Conservation (phyloP, 2,797 vertebrate species). For the Syndactyla subalaris region DNA sequence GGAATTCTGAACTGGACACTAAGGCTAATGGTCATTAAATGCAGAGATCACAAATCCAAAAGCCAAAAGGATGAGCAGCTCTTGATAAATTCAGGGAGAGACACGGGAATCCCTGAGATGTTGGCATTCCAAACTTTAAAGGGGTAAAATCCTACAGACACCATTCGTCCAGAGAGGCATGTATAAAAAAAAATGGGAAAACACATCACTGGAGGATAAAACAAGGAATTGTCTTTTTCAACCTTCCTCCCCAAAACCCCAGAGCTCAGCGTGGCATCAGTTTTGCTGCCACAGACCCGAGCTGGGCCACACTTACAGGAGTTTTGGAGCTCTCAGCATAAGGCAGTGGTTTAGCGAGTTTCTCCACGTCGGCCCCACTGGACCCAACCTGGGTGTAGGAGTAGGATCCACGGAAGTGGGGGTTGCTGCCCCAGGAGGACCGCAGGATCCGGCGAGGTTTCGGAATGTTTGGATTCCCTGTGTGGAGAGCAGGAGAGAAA, state of each 20-base stretch:
- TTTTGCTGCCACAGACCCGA: accelerated
- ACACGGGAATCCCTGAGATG: not conserved
- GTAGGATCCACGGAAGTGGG: constrained; percentile 93
- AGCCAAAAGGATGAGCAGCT: not conserved
- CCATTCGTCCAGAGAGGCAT: accelerated
- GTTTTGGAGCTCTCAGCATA: constrained; percentile 94
- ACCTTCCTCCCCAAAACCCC: not conserved
- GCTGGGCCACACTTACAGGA: constrained; percentile 80
- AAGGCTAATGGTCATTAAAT: not conserved
- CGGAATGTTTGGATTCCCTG: constrained; percentile 97
- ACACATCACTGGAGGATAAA: not conserved
- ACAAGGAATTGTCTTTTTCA: not conserved
- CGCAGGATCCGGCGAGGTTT: constrained; percentile 95
- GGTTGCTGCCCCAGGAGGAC: constrained; percentile 96
- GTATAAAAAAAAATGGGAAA: not conserved
- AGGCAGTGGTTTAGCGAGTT: constrained; percentile 92
- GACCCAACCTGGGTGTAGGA: constrained; percentile 98
- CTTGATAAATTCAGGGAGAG: not conserved
- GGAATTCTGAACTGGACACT: not conserved
- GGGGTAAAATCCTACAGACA: not conserved
- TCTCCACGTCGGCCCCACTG: constrained; percentile 93
- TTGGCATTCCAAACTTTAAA: not conserved
- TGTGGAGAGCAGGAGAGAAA: not conserved
- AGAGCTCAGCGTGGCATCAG: accelerated
- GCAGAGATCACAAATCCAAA: not conserved